phyloP scores from a whole-genome alignment of 2,113 vertebrate genomes.

The Prolemur simus region DNA sequence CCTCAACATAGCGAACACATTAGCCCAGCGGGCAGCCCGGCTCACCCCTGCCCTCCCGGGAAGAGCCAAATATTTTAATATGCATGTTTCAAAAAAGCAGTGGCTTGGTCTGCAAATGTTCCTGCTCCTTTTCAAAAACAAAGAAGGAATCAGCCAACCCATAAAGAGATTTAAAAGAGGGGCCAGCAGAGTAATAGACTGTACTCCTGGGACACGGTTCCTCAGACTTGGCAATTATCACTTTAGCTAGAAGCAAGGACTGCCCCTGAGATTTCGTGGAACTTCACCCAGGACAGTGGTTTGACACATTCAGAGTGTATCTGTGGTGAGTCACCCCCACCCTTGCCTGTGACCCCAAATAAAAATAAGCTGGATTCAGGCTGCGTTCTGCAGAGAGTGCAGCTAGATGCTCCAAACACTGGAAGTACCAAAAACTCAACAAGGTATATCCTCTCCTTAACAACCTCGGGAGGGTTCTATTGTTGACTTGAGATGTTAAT shows the following conservation, averaged over 20 bases:
- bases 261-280: background rate
- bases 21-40: accelerated
- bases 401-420: accelerated
- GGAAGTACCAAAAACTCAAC: background rate
- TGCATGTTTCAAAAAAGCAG: background rate
- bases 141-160: background rate
- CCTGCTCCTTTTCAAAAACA: background rate
- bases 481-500: too few relatives aligned
- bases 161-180: background rate
- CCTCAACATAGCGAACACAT: background rate
- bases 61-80: background rate
- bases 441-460: background rate
- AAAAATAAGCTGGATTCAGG: background rate
- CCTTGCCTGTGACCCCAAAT: background rate
- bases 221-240: background rate
- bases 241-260: background rate
- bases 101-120: background rate
- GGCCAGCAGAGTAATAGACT: background rate
- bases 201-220: background rate
- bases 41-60: background rate
- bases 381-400: background rate
- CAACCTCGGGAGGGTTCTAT: background rate
- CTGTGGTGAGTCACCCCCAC: background rate
- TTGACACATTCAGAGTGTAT: background rate
- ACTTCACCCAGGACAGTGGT: background rate